These are phyloP conservation scores for Euborellia annulipes DNA, from an alignment of 1,140 invertebrate species.

Conservation along the genomic window DNA sequence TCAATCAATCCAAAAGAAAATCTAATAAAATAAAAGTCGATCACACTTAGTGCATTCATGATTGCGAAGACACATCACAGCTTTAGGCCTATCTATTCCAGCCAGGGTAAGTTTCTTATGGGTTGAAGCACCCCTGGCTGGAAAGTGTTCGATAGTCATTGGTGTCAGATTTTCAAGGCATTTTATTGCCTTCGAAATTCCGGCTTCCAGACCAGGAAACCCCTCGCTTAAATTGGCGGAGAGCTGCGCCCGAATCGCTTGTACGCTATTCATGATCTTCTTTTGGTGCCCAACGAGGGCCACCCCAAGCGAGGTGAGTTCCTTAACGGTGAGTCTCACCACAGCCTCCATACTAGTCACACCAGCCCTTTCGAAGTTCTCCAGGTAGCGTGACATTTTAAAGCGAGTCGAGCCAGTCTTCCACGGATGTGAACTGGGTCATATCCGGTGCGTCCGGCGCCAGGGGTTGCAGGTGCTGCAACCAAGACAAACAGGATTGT, in stretches of 20 bases:
- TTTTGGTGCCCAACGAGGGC: constrained; percentile 95
- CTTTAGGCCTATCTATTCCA: too few species aligned
- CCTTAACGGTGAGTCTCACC: constrained; percentile 71
- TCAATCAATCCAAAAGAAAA: too few species aligned
- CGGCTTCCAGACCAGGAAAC: constrained; percentile 60
- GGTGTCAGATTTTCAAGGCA: too few species aligned
- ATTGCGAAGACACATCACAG: too few species aligned
- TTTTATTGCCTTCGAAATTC: too few species aligned
- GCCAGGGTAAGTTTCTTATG: too few species aligned
- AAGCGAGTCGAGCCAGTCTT: constrained; percentile 91
- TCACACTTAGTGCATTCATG: too few species aligned
- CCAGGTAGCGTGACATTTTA: constrained; percentile 89
- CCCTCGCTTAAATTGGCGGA: constrained; percentile 78
- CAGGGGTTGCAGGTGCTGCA: constrained; percentile 62
- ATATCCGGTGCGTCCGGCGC: constrained; percentile 76
- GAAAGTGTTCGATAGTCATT: too few species aligned
- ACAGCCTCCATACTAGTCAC: constrained; percentile 77
- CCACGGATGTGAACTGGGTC: constrained; percentile 78
- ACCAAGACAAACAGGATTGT: not conserved
- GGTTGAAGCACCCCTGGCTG: too few species aligned
- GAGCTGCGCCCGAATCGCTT: constrained; percentile 75
- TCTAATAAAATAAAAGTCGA: too few species aligned
- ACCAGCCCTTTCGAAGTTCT: constrained; percentile 80
- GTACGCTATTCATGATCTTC: constrained; percentile 94
- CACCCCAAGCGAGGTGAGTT: constrained; percentile 79